phyloP scores from a whole-genome alignment of 2,113 vertebrate genomes.

The Ameiurus melas region DNA sequence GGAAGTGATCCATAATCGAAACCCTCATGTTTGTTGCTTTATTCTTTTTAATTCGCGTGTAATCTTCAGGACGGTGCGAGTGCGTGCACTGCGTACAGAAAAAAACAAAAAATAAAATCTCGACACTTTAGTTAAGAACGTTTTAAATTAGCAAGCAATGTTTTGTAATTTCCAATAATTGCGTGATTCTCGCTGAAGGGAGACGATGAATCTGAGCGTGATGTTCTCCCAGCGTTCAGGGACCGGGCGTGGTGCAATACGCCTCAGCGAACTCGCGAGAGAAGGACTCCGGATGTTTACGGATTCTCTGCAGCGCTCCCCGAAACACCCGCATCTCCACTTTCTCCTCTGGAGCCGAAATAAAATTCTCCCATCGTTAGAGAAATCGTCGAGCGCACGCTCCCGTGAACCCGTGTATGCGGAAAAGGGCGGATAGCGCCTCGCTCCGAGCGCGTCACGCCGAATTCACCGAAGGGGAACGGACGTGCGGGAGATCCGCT shows the following conservation, averaged over 20 bases:
- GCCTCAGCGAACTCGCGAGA: background rate
- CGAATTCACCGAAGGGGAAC: background rate
- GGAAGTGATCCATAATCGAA: conserved; percentile 64
- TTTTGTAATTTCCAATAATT: no score
- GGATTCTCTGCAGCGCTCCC: background rate
- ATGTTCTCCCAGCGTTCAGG: background rate
- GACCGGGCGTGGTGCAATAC: conserved; percentile 26
- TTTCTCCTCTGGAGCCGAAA: background rate
- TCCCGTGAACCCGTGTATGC: background rate
- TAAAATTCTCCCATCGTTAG: background rate
- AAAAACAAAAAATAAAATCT: background rate
- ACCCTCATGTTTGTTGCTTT: background rate
- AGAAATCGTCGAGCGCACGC: background rate
- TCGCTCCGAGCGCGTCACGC: no score
- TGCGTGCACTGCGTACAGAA: background rate
- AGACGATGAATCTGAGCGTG: background rate
- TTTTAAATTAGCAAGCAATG: background rate
- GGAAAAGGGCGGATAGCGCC: background rate
- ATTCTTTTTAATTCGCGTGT: background rate
- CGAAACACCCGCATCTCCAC: background rate
- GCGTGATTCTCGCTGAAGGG: background rate
- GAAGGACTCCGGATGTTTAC: background rate
- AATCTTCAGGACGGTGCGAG: background rate
- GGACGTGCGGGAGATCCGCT: background rate
- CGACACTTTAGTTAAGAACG: fast-evolving